Base-by-base conservation (phyloP, 30 jellyfish, hydroid and myxozoan genomes). In the Mastigias papua region DNA sequence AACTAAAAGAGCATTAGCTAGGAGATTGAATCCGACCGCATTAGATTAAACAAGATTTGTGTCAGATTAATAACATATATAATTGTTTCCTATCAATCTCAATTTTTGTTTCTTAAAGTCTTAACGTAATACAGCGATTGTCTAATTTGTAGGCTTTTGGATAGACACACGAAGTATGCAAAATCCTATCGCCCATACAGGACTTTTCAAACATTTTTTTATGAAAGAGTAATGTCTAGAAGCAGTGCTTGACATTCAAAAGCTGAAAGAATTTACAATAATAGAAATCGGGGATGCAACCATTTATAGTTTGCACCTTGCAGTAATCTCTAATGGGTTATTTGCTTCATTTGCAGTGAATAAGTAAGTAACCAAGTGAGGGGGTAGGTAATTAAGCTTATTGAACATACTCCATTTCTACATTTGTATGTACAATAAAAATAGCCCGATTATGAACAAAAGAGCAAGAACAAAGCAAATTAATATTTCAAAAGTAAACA, bases 1-100 rank as follows among this genome's bases (percentile, higher is more conserved):
- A 34, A 19, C 33, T 3, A 49, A 72, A 7, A 72, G 7, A 34
- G 83, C 23, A 72, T 72, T 72, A 72, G 63, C 69, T 37, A 21
- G 35, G n/a, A 37, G 37, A 35, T 35, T 28, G 63, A 72, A 48
- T 20, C 34, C 61, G 34, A 35, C 83, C 67, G 69, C 34, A 33
- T 33, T 30, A 72, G 35, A 34, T 23, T 26, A 22, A 49, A 72
- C 0, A 8, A 17, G 83, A 48, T 37, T 27, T 1, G 35, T 32
- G 63, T 34, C 48, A 72, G 63, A 48, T 72, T 33, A 23, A 17
- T 19, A 72, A 9, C 11, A 21, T 19, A 37, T 32, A 37, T 35
- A 23, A 19, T 42, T 37, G 83, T 10, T 19, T 34, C 83, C 34
- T 34, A 72, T 72, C 63, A 72, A 72, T 72, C 83, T 72, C 63